Evolutionary conservation across 2,888 invertebrate species (phyloP), one percentile per base, ranked within the genome.

Genomic region (Parnassius glacialis): DNA sequence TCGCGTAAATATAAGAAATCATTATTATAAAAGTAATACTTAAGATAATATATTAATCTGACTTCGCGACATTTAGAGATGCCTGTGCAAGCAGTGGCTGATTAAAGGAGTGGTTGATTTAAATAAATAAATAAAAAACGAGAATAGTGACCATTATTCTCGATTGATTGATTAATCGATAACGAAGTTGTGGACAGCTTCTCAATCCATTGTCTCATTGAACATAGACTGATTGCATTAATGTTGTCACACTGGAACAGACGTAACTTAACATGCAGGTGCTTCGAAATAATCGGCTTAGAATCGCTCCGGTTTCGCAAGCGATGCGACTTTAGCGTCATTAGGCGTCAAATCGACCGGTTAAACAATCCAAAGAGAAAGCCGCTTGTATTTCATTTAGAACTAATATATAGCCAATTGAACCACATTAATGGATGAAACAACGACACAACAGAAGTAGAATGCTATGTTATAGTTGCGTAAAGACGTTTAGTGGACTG

Each of bases 301-400:
- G 41, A 57, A 41, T 57, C 66, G 71, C 64, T 67, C 70, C 62
- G 64, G 64, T 71, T 71, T 70, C 67, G 54, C 67, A 72, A 72
- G 57, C 64, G 70, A 67, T 70, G 66, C 61, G 59, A 69, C 67
- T 64, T 65, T 65, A 71, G 69, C 71, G 69, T 70, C 69, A 70
- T 69, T 65, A 69, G 67, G 67, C 69, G 70, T 68, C 69, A 68
- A 67, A 65, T 55, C 59, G 57, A 67, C 66, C 68, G 66, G 70
- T 71, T 69, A 65, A 68, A 67, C 68, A 68, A 69, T 65, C 62
- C 44, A 45, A 10, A 50, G 61, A 67, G 72, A 72, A 70, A 72
- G 72, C 69, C 65, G 52, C 59, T 57, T 64, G 62, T 61, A 51
- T 65, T 66, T 67, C 66, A 64, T 67, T 57, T 55, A 61, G 64